A percentile compares a stretch with the other conserved stretches of the same genome.
Evolutionary conservation across 2,113 vertebrate genomes (phyloP).

Genomic region (Ammodytes marinus): DNA sequence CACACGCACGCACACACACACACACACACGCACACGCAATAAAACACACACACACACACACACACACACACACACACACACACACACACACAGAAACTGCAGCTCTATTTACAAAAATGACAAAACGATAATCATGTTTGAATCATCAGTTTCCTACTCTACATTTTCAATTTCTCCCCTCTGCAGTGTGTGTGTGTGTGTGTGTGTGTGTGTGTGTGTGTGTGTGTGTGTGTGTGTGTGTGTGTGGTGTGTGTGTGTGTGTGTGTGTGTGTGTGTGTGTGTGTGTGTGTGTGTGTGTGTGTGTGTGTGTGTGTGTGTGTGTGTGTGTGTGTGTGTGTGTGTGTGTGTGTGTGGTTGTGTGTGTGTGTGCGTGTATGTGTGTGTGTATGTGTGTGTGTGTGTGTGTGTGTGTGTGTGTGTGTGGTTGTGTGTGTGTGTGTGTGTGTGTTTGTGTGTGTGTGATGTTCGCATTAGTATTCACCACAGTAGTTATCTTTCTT

Average conservation of each 20-base stretch:
- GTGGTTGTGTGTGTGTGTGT: conserved; percentile 2
- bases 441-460: conserved; percentile 22
- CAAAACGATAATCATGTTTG: too few species aligned
- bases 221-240: too few species aligned
- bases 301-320: background rate
- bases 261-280: conserved; percentile 1
- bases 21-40: background rate
- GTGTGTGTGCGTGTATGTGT: too few species aligned
- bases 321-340: too few species aligned
- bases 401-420: background rate
- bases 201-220: too few species aligned
- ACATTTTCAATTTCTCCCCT: too few species aligned
- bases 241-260: background rate
- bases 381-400: background rate
- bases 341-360: too few species aligned
- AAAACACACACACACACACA: background rate
- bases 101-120: too few species aligned
- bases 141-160: too few species aligned
- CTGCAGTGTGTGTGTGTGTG: too few species aligned
- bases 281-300: conserved; percentile 22
- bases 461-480: conserved; percentile 61
- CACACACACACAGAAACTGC: background rate
- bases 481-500: conserved; percentile 21
- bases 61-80: background rate
- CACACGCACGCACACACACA: background rate